Conservation (phyloP, 2,113 vertebrate genomes). For the Polypterus senegalus region DNA sequence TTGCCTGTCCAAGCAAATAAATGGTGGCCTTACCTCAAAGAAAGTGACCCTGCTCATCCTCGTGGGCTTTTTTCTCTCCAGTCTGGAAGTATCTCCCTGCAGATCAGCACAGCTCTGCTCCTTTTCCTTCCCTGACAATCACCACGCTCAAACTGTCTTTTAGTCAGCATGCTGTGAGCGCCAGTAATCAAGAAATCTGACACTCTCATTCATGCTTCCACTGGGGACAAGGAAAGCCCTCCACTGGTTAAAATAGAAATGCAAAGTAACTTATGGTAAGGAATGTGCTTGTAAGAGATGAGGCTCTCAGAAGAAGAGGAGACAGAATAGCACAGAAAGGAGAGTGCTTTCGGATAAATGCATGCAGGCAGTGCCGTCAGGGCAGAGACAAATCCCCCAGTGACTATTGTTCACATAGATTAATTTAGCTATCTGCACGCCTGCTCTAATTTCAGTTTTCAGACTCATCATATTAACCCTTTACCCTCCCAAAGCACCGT, state of each 20-base stretch:
- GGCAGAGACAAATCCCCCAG: neutral
- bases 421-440: neutral
- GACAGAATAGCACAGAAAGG: neutral
- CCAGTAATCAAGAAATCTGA: conserved; percentile 1
- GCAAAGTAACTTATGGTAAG: conserved; percentile 14
- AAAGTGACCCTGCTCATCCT: conserved; percentile 43
- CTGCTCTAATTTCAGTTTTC: neutral
- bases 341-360: neutral
- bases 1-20: neutral
- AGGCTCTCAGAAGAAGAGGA: conserved; percentile 1
- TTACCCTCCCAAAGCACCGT: conserved; percentile 5
- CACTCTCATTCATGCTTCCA: conserved; percentile 1
- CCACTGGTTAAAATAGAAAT: conserved; percentile 19
- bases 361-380: neutral
- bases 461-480: conserved; percentile 16
- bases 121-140: conserved; percentile 26
- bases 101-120: conserved; percentile 19
- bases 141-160: conserved; percentile 27
- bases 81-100: conserved; percentile 1
- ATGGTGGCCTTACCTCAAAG: conserved; percentile 40
- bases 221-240: conserved; percentile 18
- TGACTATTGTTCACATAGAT: neutral
- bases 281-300: conserved; percentile 11
- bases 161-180: neutral
- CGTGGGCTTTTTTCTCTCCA: conserved; percentile 7